Evolutionary conservation across 2,888 invertebrate species (phyloP), one percentile per base, ranked within the genome.

Genomic region (Cryptocephalus moraei): DNA sequence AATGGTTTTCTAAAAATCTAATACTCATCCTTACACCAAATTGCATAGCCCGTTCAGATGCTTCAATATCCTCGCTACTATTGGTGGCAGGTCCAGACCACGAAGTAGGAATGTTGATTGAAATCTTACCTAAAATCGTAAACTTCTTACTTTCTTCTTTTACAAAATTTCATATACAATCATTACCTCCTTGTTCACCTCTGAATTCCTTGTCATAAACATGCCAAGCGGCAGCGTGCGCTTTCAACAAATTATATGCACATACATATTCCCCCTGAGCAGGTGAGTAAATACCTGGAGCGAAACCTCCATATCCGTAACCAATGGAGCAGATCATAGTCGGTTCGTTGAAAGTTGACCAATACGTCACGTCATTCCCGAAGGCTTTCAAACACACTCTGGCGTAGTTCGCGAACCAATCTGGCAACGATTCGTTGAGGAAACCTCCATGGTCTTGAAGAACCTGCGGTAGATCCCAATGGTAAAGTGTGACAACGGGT

Each of bases 301-400:
- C 45, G 1, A 40, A 40, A 8, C 1, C 11, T 9, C 33, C 33
- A 9, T 10, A 11, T n/a, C 40, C 40, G 12, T 41, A 45, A 32
- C 39, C 41, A 40, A 13, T 9, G 6, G 2, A 13, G 12, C 49
- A 49, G 39, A 33, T 38, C 44, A 44, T 34, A 11, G 46, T 43
- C 8, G 49, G 49, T 36, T 49, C 47, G 32, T 49, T 44, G 14
- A 49, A 44, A 2, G 49, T 49, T 38, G 45, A 44, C 49, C 47
- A 49, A 45, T 47, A 47, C 44, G 46, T 47, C 0, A 49, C 49
- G 33, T 46, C 46, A 32, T 47, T 22, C 31, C 49, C 49, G 12
- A 44, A 49, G 32, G 41, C 32, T 6, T 47, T 32, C n/a, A 49
- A 49, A 34, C 33, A 32, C 4, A 49, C 38, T 44, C 46, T 44